Evolutionary conservation across 2,113 vertebrate species (phyloP).

Genomic region (Copsychus sechellarum): DNA sequence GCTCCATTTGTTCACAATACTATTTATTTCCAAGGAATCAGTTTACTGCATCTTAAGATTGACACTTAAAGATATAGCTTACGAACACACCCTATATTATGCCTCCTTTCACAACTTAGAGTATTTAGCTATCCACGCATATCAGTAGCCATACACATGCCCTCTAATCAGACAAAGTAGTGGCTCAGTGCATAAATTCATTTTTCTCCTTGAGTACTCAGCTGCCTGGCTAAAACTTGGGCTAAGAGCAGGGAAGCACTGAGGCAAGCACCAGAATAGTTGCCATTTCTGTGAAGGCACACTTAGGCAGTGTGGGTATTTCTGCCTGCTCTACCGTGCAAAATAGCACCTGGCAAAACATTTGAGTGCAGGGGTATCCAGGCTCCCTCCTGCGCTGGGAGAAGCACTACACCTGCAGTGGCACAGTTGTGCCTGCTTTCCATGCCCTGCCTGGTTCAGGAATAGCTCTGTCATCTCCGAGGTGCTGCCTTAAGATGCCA

Average conservation of each 20-base stretch:
- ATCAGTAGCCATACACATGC: background rate
- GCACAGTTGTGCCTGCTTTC: background rate
- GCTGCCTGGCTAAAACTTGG: background rate
- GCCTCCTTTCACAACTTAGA: background rate
- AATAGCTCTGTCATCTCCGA: accelerated
- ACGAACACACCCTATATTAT: background rate
- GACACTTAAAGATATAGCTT: background rate
- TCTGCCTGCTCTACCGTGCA: background rate
- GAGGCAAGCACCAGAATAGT: background rate
- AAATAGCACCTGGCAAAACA: background rate
- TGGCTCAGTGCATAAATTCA: background rate
- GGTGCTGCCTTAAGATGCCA: background rate
- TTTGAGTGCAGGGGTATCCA: background rate
- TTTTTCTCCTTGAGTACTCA: background rate
- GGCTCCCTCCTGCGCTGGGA: background rate
- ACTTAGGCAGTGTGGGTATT: background rate
- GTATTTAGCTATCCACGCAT: background rate
- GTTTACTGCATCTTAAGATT: background rate
- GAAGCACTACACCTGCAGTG: background rate
- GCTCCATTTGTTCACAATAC: background rate
- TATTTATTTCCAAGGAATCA: background rate
- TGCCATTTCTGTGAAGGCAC: background rate
- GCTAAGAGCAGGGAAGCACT: background rate
- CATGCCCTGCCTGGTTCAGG: background rate
- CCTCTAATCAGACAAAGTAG: background rate